phyloP scores from a whole-genome alignment of 1,140 invertebrate species.

The Lutraria rhynchaena region DNA sequence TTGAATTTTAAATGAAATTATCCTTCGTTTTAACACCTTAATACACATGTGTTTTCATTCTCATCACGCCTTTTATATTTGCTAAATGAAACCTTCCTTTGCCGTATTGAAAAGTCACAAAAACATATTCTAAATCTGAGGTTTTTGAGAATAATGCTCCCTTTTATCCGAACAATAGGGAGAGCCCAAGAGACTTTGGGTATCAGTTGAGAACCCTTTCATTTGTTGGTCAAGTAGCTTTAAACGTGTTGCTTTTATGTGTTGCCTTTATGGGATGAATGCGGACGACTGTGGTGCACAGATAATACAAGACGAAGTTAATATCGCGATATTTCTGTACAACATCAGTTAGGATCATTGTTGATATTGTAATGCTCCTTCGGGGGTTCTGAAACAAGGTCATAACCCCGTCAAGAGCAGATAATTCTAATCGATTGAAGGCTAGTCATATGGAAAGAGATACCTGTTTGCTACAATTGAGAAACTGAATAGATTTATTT shows the following conservation, averaged over 20 bases:
- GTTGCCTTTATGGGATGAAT: slow-evolving; percentile 19
- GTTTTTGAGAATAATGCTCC: slow-evolving; percentile 25
- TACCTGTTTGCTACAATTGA: slow-evolving; percentile 23
- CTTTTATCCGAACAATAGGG: slow-evolving; percentile 27
- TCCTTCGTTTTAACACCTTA: slow-evolving; percentile 55
- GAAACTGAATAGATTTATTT: not conserved
- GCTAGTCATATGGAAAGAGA: slow-evolving; percentile 18
- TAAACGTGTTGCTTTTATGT: slow-evolving; percentile 25
- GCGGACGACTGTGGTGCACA: not conserved
- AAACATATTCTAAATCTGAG: slow-evolving; percentile 46
- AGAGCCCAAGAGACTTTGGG: slow-evolving; percentile 24
- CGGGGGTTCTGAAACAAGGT: slow-evolving; percentile 26
- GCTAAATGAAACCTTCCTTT: slow-evolving; percentile 53
- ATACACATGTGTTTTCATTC: slow-evolving; percentile 51
- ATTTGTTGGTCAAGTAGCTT: slow-evolving; percentile 40
- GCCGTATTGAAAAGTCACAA: slow-evolving; percentile 44
- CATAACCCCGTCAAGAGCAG: slow-evolving; percentile 53
- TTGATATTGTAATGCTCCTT: slow-evolving; percentile 42
- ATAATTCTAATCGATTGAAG: slow-evolving; percentile 36
- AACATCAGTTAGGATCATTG: slow-evolving; percentile 24
- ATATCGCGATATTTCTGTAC: slow-evolving; percentile 43
- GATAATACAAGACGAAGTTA: slow-evolving; percentile 43
- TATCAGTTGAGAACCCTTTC: slow-evolving; percentile 29
- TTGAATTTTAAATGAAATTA: slow-evolving; percentile 59
- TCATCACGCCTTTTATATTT: slow-evolving; percentile 39